Evolutionary conservation across 2,888 invertebrate genomes (phyloP).

Genomic region (Rhogogaster chlorosoma): DNA sequence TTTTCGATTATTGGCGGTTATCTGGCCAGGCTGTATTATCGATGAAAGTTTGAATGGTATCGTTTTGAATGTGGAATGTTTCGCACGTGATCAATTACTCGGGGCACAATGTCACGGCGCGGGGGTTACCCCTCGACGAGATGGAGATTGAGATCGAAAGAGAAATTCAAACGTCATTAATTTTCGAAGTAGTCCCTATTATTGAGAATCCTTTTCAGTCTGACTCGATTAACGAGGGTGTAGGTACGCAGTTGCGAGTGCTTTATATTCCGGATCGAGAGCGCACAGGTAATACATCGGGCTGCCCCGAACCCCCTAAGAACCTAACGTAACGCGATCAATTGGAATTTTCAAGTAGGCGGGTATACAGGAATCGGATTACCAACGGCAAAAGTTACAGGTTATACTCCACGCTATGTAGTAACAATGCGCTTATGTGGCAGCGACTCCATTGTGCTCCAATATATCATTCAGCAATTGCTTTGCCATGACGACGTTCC

Average conservation of each 20-base stretch:
- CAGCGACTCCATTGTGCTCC: slow-evolving; percentile 26
- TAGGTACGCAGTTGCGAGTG: slow-evolving; percentile 24
- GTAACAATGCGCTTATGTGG: slow-evolving; percentile 27
- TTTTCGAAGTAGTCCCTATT: slow-evolving; percentile 42
- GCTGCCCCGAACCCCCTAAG: background rate
- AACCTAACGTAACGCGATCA: slow-evolving; percentile 38
- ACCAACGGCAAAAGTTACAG: slow-evolving; percentile 14
- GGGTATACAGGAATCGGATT: background rate
- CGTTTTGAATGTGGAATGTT: background rate
- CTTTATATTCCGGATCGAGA: slow-evolving; percentile 42
- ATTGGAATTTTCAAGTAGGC: slow-evolving; percentile 40
- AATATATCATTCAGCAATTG: background rate
- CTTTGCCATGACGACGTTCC: background rate
- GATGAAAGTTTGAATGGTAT: background rate
- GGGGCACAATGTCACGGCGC: background rate
- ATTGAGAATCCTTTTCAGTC: slow-evolving; percentile 47
- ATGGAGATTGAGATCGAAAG: background rate
- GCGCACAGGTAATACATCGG: slow-evolving; percentile 39
- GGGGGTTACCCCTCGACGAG: background rate
- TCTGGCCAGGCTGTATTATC: background rate
- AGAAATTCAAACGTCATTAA: slow-evolving; percentile 43
- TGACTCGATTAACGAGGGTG: slow-evolving; percentile 37
- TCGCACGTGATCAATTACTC: slow-evolving; percentile 20
- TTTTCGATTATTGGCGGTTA: background rate
- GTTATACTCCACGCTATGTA: slow-evolving; percentile 1